phyloP scores from a whole-genome alignment of 2,888 invertebrate genomes.

The Callosobruchus maculatus region DNA sequence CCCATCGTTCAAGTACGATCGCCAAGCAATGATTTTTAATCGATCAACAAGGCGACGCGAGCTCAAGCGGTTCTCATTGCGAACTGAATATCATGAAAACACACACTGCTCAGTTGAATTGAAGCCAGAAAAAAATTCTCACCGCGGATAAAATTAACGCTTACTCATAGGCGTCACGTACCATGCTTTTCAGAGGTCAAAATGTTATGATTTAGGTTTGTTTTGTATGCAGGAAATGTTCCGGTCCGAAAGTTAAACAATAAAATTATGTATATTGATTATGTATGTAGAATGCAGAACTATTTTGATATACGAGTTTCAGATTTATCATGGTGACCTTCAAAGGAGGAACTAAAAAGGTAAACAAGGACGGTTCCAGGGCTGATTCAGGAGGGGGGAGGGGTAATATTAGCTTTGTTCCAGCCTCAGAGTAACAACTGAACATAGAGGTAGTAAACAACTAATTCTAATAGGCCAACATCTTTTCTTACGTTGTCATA shows the following conservation, averaged over 20 bases:
- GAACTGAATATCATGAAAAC: background rate
- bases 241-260: background rate
- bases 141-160: background rate
- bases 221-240: background rate
- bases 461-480: too few species aligned
- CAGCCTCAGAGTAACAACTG: too few species aligned
- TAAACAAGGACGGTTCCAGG: too few species aligned
- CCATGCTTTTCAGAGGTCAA: background rate
- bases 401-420: too few species aligned
- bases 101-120: background rate
- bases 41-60: background rate
- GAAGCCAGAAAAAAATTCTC: background rate
- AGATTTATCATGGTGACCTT: background rate
- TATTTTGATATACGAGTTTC: background rate
- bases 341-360: too few species aligned
- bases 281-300: background rate
- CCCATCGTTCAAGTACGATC: background rate
- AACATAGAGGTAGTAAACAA: too few species aligned
- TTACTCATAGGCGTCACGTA: background rate
- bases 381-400: too few species aligned
- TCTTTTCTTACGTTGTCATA: too few species aligned
- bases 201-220: background rate
- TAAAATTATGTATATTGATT: background rate
- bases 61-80: background rate
- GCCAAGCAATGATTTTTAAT: background rate